phyloP scores from a whole-genome alignment of 2,888 invertebrate species.

The Aphodius granarius region DNA sequence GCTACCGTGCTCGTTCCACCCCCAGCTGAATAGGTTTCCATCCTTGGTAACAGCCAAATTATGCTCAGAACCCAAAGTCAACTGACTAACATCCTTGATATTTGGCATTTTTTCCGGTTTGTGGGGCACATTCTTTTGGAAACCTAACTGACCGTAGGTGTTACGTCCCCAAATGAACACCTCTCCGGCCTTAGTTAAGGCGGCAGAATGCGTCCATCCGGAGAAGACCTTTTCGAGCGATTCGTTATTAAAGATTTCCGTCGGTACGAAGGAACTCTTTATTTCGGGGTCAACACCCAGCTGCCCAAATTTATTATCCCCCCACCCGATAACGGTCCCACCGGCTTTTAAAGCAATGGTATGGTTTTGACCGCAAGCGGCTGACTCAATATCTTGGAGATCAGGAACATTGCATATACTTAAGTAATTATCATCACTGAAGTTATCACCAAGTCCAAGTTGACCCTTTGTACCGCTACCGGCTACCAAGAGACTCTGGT shows the following conservation, averaged over 20 bases:
- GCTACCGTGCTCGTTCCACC: slow-evolving; percentile 90
- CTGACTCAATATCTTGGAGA: slow-evolving; percentile 60
- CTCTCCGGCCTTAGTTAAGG: slow-evolving; percentile 63
- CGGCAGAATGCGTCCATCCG: slow-evolving; percentile 81
- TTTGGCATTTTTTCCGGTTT: slow-evolving; percentile 55
- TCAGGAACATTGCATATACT: slow-evolving; percentile 59
- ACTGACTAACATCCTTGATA: slow-evolving; percentile 57
- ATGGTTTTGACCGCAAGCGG: slow-evolving; percentile 83
- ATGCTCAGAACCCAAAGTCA: slow-evolving; percentile 79
- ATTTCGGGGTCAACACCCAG: slow-evolving; percentile 62
- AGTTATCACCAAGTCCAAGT: slow-evolving; percentile 60
- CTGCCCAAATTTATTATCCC: slow-evolving; percentile 84
- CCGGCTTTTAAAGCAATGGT: slow-evolving; percentile 61
- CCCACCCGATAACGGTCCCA: slow-evolving; percentile 73
- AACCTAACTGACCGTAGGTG: slow-evolving; percentile 77
- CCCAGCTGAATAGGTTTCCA: slow-evolving; percentile 75
- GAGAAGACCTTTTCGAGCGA: slow-evolving; percentile 61
- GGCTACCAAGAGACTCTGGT: slow-evolving; percentile 60
- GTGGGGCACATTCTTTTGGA: slow-evolving; percentile 53
- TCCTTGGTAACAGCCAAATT: slow-evolving; percentile 69
- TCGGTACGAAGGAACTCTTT: slow-evolving; percentile 57
- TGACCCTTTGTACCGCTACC: slow-evolving; percentile 72
- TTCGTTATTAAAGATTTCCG: slow-evolving; percentile 61
- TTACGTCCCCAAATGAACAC: slow-evolving; percentile 81
- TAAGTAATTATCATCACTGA: slow-evolving; percentile 51